phyloP scores from a whole-genome alignment of 2,113 vertebrate species.

The Suricata suricatta region DNA sequence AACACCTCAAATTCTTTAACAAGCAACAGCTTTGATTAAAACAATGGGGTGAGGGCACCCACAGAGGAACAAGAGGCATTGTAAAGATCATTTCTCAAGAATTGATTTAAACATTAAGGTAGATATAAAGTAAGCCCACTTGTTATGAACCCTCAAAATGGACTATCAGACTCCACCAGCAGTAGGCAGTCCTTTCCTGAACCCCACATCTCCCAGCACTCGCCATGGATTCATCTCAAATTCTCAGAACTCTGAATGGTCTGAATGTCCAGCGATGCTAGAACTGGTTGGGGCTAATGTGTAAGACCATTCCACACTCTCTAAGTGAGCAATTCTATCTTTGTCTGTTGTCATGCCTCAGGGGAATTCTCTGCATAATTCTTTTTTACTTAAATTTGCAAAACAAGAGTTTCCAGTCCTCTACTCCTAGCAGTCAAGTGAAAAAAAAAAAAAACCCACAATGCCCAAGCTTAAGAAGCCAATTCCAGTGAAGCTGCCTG shows the following conservation, averaged over 20 bases:
- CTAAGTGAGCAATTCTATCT: not conserved
- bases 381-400: constrained; percentile 1
- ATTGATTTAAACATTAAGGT: constrained; percentile 37
- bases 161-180: not conserved
- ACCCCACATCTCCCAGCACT: not conserved
- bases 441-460: not conserved
- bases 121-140: not conserved
- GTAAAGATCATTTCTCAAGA: constrained; percentile 34
- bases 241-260: not conserved
- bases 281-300: not conserved
- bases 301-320: not conserved
- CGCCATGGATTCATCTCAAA: not conserved
- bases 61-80: not conserved
- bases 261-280: not conserved
- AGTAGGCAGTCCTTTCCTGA: not conserved
- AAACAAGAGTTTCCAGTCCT: not conserved
- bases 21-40: constrained; percentile 42
- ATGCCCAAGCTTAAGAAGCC: not conserved
- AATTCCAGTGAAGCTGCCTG: not conserved
- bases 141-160: not conserved
- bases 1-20: constrained; percentile 38
- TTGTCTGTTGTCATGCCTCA: not conserved
- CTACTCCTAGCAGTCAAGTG: not conserved
- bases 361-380: not conserved
- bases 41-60: not conserved